Evolutionary conservation across 2,888 invertebrate genomes (phyloP), one percentile per base, ranked within the genome.

Genomic region (Tetragnatha montana): DNA sequence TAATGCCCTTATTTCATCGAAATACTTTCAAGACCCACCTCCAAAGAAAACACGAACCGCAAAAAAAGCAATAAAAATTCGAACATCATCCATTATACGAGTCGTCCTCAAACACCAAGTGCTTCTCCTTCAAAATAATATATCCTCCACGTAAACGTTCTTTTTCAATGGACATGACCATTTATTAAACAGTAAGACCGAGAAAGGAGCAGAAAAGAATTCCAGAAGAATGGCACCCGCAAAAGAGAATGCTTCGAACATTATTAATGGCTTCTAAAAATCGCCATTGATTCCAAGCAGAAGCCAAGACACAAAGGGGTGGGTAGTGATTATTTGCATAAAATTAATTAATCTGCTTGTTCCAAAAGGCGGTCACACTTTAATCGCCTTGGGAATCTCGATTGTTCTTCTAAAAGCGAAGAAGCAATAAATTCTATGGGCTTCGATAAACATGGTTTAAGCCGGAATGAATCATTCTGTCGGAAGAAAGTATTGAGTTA

Each of bases 311-410:
- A 81, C 22, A 19, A 81, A 49, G 73, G 81, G 71, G 21, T 71
- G 81, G 71, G 21, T 71, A 51, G 50, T 74, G 81, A 60, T 35
- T 81, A 81, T 81, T 71, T 22, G 81, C 81, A 81, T 81, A 81
- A 81, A 81, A 81, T 73, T 81, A 81, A 81, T 81, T 81, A 81
- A 81, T 81, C 71, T 21, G 68, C 70, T 50, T 21, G 60, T 71
- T 50, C 81, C n/a, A 21, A 51, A 35, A 78, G 22, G 50, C 35
- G 71, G 50, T 50, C 4, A 47, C 71, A 47, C 50, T 4, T 35
- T 81, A 81, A 71, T 81, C 81, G 71, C 8, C 50, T 49, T 71
- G 12, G 47, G 70, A 81, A 81, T 81, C 81, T 81, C 21, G 10
- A 81, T 73, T 71, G 71, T 81, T 81, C 71, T 71, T 21, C 22